Percentiles rank a stretch among this genome's conserved stretches.
Evolutionary conservation across 2,797 vertebrate species (phyloP).

Genomic region (Anguilla anguilla): DNA sequence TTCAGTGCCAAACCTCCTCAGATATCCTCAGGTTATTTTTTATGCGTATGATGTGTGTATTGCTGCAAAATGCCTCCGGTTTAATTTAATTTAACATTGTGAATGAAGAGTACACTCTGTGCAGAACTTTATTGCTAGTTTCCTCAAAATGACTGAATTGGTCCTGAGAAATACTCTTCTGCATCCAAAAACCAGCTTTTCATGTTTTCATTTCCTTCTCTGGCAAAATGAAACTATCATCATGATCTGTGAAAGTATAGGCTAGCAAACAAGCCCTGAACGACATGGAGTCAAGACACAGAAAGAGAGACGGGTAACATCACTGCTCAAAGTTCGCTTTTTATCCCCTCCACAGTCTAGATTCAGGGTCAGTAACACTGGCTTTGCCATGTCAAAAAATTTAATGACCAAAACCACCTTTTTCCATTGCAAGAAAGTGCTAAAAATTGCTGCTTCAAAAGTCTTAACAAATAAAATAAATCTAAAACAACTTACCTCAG

Average conservation of each 20-base stretch:
- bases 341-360: neutral
- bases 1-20: neutral
- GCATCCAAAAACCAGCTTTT: slow-evolving; percentile 33
- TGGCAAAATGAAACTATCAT: slow-evolving; percentile 38
- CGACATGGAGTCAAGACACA: slow-evolving; percentile 51
- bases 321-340: slow-evolving; percentile 35
- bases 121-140: neutral
- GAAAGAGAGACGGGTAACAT: slow-evolving; percentile 33
- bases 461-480: slow-evolving; percentile 7
- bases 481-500: slow-evolving; percentile 22
- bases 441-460: neutral
- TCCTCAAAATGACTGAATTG: neutral
- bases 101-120: neutral
- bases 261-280: slow-evolving; percentile 32
- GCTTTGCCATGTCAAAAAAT: neutral
- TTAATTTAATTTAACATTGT: neutral
- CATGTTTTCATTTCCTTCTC: slow-evolving; percentile 36
- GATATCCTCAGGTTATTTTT: neutral
- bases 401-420: neutral
- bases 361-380: neutral
- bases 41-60: neutral
- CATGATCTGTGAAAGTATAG: slow-evolving; percentile 47
- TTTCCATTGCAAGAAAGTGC: neutral
- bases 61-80: neutral
- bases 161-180: slow-evolving; percentile 2